Conservation (phyloP, 2,113 vertebrate species). For the Ammodytes marinus region DNA sequence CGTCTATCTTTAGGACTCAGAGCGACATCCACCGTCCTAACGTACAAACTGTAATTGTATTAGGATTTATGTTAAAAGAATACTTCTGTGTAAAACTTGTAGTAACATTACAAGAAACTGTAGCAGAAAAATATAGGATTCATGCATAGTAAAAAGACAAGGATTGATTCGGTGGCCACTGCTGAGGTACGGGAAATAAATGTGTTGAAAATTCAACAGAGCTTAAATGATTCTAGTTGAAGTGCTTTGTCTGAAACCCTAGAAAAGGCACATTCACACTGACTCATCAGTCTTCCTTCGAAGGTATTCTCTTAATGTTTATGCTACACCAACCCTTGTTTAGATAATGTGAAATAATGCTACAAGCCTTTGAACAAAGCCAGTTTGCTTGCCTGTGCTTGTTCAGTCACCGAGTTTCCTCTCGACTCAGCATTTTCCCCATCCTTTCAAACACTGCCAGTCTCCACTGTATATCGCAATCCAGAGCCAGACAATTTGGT, state of each 20-base stretch:
- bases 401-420: conserved; percentile 47
- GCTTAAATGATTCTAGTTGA: conserved; percentile 36
- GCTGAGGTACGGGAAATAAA: conserved; percentile 36
- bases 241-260: conserved; percentile 38
- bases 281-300: conserved; percentile 18
- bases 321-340: conserved; percentile 20
- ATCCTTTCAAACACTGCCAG: conserved; percentile 50
- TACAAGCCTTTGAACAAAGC: conserved; percentile 33
- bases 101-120: background rate
- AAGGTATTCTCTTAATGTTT: background rate
- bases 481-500: conserved; percentile 70
- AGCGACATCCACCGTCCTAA: background rate
- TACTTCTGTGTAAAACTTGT: conserved; percentile 1
- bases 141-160: conserved; percentile 20
- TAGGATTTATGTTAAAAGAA: background rate
- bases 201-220: conserved; percentile 40
- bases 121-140: conserved; percentile 7
- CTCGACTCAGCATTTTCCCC: conserved; percentile 59
- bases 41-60: background rate
- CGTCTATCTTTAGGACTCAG: conserved; percentile 15
- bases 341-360: conserved; percentile 29
- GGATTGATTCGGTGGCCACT: conserved; percentile 28
- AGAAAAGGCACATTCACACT: background rate
- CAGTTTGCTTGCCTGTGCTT: conserved; percentile 25
- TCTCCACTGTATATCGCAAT: conserved; percentile 40